phyloP scores from a whole-genome alignment of 2,797 vertebrate genomes.

The Pseudocheirus occidentalis region DNA sequence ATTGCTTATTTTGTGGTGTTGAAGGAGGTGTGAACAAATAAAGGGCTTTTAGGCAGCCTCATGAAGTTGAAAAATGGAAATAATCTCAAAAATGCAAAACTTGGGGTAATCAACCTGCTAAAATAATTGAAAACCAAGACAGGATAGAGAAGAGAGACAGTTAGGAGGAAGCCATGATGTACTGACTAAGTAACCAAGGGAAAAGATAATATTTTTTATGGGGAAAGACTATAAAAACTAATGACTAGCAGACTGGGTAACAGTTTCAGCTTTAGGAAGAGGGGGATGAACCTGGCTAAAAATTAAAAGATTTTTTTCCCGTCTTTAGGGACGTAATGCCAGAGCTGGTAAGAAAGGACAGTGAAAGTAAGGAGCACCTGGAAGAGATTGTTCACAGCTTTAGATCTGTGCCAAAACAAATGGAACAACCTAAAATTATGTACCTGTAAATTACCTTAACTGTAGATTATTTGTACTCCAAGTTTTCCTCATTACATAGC shows the following conservation, averaged over 20 bases:
- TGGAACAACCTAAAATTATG: background rate
- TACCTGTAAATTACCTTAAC: background rate
- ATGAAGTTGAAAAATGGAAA: background rate
- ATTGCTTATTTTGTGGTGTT: background rate
- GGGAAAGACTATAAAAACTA: background rate
- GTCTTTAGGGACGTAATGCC: conserved; percentile 23
- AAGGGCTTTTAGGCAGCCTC: background rate
- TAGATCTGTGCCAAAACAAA: background rate
- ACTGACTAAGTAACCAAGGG: background rate
- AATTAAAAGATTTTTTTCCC: conserved; percentile 5
- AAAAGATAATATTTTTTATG: conserved; percentile 25
- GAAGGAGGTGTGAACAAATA: background rate
- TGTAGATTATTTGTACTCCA: background rate
- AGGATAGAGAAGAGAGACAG: conserved; percentile 8
- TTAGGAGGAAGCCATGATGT: conserved; percentile 6
- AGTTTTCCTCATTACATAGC: background rate
- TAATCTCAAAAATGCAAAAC: background rate
- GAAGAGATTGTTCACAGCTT: conserved; percentile 11
- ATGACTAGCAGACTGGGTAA: background rate
- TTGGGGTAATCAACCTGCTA: background rate
- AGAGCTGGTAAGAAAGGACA: background rate
- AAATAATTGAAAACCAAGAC: background rate
- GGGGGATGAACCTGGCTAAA: background rate
- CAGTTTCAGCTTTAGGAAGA: conserved; percentile 31
- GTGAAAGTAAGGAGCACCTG: background rate